Evolutionary conservation across 2,797 vertebrate species (phyloP), one percentile per base, ranked within the genome.

Genomic region (Notolepis coatsorum): DNA sequence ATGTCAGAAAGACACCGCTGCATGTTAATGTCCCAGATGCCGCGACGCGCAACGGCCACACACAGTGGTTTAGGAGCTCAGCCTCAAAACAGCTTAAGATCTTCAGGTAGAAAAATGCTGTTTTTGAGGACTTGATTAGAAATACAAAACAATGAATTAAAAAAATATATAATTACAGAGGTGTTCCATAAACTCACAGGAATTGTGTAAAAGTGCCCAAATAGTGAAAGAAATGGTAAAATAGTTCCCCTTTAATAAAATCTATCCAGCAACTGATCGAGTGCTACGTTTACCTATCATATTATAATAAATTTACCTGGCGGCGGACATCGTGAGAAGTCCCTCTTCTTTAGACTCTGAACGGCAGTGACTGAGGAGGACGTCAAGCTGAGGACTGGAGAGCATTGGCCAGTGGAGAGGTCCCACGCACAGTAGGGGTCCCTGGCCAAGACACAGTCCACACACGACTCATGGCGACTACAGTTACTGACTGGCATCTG

Each of bases 391-490:
- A 37, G 1, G 55, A 87, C 65, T 0, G 52, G 65, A 31, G 87
- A 65, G 65, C 94, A 93, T 0, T 3, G 35, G 0, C 28, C 0
- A 2, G 70, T 1, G 3, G 66, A 18, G 6, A 49, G 45, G 42
- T 90, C 75, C 93, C 93, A 94, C 0, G 79, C 88, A 1, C 94
- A 94, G 84, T 93, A 93, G 0, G 93, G 94, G 56, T 94, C 93
- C 62, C 93, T 80, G 9, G 93, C 88, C 68, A 95, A 65, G 67
- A 95, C 12, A 25, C 94, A 95, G 76, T 94, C 93, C 67, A 73
- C 62, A 77, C 94, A 94, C 1, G 63, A 49, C 41, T 37, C 20
- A 25, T 93, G 86, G 2, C 52, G 86, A 47, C 69, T 77, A 73
- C 94, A 94, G 62, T 81, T 79, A 3, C 90, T 84, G 51, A 92